Base-by-base conservation (phyloP, 2,113 vertebrate genomes). In the Brachirus orientalis region DNA sequence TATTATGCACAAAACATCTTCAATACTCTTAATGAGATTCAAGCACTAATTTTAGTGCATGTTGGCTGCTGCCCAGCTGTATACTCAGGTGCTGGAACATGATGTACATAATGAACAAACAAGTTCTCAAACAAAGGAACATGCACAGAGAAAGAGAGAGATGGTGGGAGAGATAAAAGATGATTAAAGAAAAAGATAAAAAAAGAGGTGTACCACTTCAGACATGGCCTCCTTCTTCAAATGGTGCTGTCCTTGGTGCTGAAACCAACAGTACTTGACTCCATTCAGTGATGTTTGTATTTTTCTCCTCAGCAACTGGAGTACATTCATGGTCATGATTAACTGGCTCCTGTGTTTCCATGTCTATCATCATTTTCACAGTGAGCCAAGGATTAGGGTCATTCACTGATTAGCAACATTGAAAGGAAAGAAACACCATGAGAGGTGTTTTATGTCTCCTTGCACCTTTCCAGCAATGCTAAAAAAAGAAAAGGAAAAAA, bases 241-340 rank as follows among this genome's bases (percentile, higher is more conserved):
- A 0, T 16, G 51, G 51, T 13, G 82, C 88, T 90, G 77, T 83
- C 79, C 84, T 0, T 81, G 83, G 80, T 88, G 62, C 86, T 89
- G 78, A 86, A 86, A 63, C 54, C 55, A n/a, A 44, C 41, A 59
- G 2, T 8, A 28, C n/a, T 50, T 7, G 0, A n/a, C 61, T 56
- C 44, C 9, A 51, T 51, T 72, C 51, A 66, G 18, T 57, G 35
- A 36, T 22, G 48, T 52, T 33, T 60, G 56, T 68, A 41, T 28
- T 22, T 22, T 44, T 65, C 44, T 48, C 14, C 37, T 54, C 60
- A 41, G 46, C 22, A 10, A 43, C 40, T 13, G 10, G 75, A 61
- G 54, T 48, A 68, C 69, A 54, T 58, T 67, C 59, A 47, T 0
- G 8, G 35, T 37, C 38, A 51, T 61, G 67, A 83, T 79, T 44